Percentiles rank a stretch among this genome's conserved stretches.
Evolutionary conservation across 2,888 invertebrate genomes (phyloP).

Genomic region (Cosmia trapezina): DNA sequence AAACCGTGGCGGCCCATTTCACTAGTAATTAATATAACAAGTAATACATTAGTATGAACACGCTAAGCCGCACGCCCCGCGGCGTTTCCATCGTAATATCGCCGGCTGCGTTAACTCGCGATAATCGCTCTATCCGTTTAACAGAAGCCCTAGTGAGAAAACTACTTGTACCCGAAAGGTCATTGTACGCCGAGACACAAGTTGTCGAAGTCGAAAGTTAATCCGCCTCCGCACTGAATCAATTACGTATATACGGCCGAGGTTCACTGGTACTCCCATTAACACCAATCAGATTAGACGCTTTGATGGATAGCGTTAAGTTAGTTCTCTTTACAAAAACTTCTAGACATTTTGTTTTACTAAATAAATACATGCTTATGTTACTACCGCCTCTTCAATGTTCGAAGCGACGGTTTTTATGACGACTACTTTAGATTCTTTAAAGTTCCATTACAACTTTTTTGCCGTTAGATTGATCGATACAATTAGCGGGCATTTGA

Average conservation of each 20-base stretch:
- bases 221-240: constrained; percentile 82
- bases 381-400: constrained; percentile 42
- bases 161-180: constrained; percentile 80
- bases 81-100: constrained; percentile 69
- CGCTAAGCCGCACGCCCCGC: constrained; percentile 72
- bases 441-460: constrained; percentile 48
- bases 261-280: constrained; percentile 79
- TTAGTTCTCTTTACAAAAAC: constrained; percentile 78
- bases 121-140: constrained; percentile 85
- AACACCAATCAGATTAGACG: constrained; percentile 83
- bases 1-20: constrained; percentile 59
- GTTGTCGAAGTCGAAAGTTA: constrained; percentile 78
- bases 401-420: constrained; percentile 52
- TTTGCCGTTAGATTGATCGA: constrained; percentile 45
- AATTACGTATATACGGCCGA: constrained; percentile 79
- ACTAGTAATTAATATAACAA: constrained; percentile 65
- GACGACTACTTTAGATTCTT: constrained; percentile 38
- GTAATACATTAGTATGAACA: constrained; percentile 64
- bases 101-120: constrained; percentile 75
- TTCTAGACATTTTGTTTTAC: constrained; percentile 73
- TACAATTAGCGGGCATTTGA: constrained; percentile 51
- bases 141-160: constrained; percentile 83
- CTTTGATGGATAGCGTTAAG: constrained; percentile 72
- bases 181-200: constrained; percentile 77
- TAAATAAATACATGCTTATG: constrained; percentile 56